Percentiles rank a stretch among this genome's conserved stretches.
phyloP scores from a whole-genome alignment of 2,113 vertebrate species.

The Elachura formosa region DNA sequence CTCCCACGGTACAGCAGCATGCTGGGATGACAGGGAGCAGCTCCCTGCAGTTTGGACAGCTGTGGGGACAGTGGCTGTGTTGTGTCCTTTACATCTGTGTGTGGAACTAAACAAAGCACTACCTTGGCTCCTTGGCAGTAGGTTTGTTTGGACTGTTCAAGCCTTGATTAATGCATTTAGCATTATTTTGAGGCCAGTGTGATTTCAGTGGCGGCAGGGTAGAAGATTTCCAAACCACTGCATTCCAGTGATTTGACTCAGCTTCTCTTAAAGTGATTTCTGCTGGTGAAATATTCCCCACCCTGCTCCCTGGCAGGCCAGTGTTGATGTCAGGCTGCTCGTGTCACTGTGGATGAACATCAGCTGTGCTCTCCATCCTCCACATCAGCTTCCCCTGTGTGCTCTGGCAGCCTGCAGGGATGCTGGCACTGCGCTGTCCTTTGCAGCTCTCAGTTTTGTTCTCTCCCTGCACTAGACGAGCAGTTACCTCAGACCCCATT shows the following conservation, averaged over 20 bases:
- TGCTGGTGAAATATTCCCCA: not conserved
- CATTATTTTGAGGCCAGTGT: not conserved
- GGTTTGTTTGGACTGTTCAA: not conserved
- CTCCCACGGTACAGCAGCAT: not conserved
- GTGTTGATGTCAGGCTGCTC: not conserved
- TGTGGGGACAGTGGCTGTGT: not conserved
- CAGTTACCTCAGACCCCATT: not conserved
- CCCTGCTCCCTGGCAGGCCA: not conserved
- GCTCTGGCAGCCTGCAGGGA: not conserved
- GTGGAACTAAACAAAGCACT: not conserved
- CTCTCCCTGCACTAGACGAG: not conserved
- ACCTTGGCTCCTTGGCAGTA: not conserved
- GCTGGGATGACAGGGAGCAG: not conserved
- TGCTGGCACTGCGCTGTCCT: not conserved
- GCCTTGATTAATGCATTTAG: not conserved
- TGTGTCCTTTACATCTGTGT: not conserved
- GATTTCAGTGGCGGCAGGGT: not conserved
- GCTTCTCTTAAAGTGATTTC: not conserved
- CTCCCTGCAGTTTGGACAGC: not conserved
- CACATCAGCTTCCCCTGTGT: accelerated
- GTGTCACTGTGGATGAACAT: not conserved
- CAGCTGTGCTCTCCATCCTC: not conserved
- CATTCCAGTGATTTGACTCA: not conserved
- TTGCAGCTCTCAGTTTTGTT: not conserved
- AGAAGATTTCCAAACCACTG: not conserved